These are phyloP conservation scores for Grammomys surdaster DNA, from an alignment of 2,113 vertebrate species.

Conservation along the genomic window DNA sequence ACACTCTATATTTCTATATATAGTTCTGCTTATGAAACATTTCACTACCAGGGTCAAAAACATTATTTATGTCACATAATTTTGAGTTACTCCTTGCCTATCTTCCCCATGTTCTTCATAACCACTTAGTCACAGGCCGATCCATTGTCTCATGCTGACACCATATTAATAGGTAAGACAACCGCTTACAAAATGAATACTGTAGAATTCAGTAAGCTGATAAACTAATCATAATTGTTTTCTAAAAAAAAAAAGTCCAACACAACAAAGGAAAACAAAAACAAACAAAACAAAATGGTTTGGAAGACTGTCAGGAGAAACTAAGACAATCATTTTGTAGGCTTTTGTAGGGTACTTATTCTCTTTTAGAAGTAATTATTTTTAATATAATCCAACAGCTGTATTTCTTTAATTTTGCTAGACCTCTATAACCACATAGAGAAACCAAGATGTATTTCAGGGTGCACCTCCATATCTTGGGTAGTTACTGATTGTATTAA, in stretches of 20 bases:
- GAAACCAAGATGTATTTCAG: too few species aligned
- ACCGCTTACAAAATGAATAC: slow-evolving; percentile 38
- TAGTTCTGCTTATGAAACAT: slow-evolving; percentile 3
- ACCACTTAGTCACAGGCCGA: background rate
- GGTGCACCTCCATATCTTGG: too few species aligned
- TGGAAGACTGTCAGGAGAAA: background rate
- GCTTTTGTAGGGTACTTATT: background rate
- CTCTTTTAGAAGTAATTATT: background rate
- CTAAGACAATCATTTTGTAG: background rate
- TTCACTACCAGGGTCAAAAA: background rate
- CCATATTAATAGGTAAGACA: slow-evolving; percentile 2
- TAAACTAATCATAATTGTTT: background rate
- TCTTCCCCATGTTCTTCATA: background rate
- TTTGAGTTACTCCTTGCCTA: background rate
- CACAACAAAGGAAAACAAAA: background rate
- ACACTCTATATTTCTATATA: slow-evolving; percentile 25
- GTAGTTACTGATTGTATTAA: too few species aligned
- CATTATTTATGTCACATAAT: slow-evolving; percentile 35
- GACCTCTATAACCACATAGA: too few species aligned
- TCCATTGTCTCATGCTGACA: slow-evolving; percentile 23
- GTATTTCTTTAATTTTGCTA: too few species aligned
- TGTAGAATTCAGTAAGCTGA: background rate
- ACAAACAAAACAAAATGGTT: background rate
- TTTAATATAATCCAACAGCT: too few species aligned
- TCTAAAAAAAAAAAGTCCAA: background rate